phyloP scores from a whole-genome alignment of 2,888 invertebrate genomes.

The Hyles lineata region DNA sequence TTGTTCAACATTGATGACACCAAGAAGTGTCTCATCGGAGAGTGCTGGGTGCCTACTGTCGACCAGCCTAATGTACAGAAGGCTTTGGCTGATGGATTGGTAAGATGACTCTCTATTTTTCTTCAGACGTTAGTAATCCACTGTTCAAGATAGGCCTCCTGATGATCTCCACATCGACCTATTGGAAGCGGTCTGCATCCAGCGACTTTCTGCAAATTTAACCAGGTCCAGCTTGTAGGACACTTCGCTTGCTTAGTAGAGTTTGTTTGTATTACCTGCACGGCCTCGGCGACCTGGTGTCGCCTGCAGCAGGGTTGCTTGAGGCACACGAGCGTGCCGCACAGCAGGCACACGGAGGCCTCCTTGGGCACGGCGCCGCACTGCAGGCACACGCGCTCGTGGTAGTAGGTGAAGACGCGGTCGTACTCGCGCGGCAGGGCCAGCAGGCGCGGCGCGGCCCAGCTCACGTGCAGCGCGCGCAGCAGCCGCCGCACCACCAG shows the following conservation, averaged over 20 bases:
- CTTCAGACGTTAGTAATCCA: too few relatives aligned
- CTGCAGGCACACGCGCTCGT: conserved; percentile 93
- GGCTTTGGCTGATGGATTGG: conserved; percentile 92
- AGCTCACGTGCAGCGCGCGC: conserved; percentile 89
- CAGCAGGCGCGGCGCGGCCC: conserved; percentile 93
- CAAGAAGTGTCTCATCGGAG: conserved; percentile 93
- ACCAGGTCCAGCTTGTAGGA: too few relatives aligned
- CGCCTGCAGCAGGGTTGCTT: conserved; percentile 95
- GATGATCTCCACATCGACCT: too few relatives aligned
- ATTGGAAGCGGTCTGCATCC: background rate
- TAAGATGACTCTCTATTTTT: conserved; percentile 65
- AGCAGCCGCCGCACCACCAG: conserved; percentile 87
- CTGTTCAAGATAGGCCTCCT: too few relatives aligned
- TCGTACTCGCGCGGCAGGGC: conserved; percentile 96
- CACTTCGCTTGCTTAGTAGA: too few relatives aligned
- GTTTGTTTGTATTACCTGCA: conserved; percentile 70
- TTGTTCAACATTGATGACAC: conserved; percentile 95
- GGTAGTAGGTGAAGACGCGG: conserved; percentile 92
- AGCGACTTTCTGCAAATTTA: too few relatives aligned
- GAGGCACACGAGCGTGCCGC: conserved; percentile 96
- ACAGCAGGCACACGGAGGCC: conserved; percentile 95
- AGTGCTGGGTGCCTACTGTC: conserved; percentile 92
- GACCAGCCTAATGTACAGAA: conserved; percentile 91
- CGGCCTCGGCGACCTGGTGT: conserved; percentile 93
- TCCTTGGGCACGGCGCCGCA: conserved; percentile 94